Evolutionary conservation across 2,113 vertebrate species (phyloP).

Genomic region (Phodopus roborovskii): DNA sequence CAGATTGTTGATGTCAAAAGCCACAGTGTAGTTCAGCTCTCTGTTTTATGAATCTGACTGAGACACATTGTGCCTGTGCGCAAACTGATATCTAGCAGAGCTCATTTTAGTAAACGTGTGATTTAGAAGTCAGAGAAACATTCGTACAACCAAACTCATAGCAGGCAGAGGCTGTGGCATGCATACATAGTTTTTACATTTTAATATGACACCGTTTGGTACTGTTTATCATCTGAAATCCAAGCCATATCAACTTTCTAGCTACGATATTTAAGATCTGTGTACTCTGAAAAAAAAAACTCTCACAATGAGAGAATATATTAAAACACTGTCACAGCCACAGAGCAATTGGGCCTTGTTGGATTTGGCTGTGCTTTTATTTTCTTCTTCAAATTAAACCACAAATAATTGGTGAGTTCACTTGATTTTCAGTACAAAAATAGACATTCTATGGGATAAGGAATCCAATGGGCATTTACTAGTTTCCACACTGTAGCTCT

Average conservation of each 20-base stretch:
- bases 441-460: slow-evolving; percentile 52
- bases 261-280: slow-evolving; percentile 73
- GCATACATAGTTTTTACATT: slow-evolving; percentile 86
- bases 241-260: slow-evolving; percentile 76
- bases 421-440: slow-evolving; percentile 64
- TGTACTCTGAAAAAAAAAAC: slow-evolving; percentile 67
- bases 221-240: slow-evolving; percentile 84
- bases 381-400: slow-evolving; percentile 55
- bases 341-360: slow-evolving; percentile 65
- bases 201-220: slow-evolving; percentile 85
- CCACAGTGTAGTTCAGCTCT: slow-evolving; percentile 90
- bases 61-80: slow-evolving; percentile 89
- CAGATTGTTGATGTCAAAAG: slow-evolving; percentile 92
- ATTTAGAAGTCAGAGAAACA: slow-evolving; percentile 90
- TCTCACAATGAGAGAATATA: slow-evolving; percentile 68
- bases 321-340: slow-evolving; percentile 63
- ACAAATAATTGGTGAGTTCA: slow-evolving; percentile 60
- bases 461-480: slow-evolving; percentile 71
- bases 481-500: slow-evolving; percentile 53
- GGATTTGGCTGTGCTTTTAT: slow-evolving; percentile 69
- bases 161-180: slow-evolving; percentile 88
- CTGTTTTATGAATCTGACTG: slow-evolving; percentile 91
- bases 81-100: slow-evolving; percentile 90
- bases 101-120: slow-evolving; percentile 90
- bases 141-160: slow-evolving; percentile 86